Evolutionary conservation across 2,113 vertebrate genomes (phyloP).

Genomic region (Baryphthengus martii): DNA sequence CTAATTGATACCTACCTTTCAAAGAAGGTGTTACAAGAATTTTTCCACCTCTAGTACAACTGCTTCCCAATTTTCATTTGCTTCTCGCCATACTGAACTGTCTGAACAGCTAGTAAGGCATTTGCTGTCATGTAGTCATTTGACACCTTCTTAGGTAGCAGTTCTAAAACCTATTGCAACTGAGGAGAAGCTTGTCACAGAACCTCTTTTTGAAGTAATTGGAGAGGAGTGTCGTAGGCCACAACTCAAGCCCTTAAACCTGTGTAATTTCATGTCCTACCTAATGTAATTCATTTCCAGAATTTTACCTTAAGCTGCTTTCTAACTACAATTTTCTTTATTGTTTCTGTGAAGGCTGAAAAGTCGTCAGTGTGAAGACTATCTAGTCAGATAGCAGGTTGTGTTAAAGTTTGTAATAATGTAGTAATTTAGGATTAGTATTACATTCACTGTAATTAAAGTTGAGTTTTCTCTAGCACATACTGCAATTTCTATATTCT

Average conservation of each 20-base stretch:
- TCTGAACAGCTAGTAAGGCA: rapidly evolving
- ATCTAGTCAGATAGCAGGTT: neutral
- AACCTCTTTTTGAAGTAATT: neutral
- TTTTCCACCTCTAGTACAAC: neutral
- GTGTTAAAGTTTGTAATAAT: neutral
- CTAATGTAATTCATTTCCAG: neutral
- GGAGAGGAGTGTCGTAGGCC: neutral
- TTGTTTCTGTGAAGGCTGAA: neutral
- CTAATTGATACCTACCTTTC: neutral
- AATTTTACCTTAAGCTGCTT: neutral
- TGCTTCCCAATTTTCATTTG: neutral
- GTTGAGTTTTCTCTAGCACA: neutral
- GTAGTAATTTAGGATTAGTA: neutral
- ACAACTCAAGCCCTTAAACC: neutral
- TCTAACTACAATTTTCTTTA: neutral
- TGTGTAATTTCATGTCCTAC: neutral
- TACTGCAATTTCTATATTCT: neutral
- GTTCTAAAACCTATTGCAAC: neutral
- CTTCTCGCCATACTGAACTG: neutral
- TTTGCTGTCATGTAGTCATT: rapidly evolving
- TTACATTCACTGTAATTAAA: neutral
- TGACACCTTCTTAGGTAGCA: neutral
- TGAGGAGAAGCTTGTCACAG: neutral
- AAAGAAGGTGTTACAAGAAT: neutral
- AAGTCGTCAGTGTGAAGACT: neutral